Base-by-base conservation (phyloP, 2,113 vertebrate species). In the Varanus salvator region DNA sequence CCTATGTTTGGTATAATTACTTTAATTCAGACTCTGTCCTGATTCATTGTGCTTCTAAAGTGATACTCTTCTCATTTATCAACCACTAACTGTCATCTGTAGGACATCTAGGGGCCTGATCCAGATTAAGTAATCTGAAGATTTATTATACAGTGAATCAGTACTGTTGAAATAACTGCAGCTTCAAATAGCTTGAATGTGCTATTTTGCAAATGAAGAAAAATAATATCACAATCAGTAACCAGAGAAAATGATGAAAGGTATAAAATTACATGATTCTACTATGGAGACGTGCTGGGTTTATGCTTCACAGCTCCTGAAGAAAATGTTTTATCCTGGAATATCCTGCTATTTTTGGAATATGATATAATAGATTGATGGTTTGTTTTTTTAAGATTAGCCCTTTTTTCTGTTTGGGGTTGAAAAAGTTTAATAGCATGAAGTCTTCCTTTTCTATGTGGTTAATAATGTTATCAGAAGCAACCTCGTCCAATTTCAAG, bases 211-310 rank as follows among this genome's bases (percentile, higher is more conserved):
- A 11, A 38, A 14, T 19, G 91, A 90, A 88, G 87, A 64, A 74
- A 15, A 91, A 72, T 86, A 89, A 84, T 89, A 75, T 71, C 89
- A 81, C 4, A 0, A 0, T 85, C 23, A 87, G 0, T 0, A 76
- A 91, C 68, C 21, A 88, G 74, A 91, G 87, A 84, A 87, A 85
- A 4, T 69, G 25, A 66, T 90, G 89, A 85, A 87, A 93, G 85
- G 9, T 0, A 25, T 17, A 3, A 50, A 84, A 84, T 52, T 6
- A 0, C 34, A 52, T 92, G 48, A 6, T 38, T 50, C 38, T 76
- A 84, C 11, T 69, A 54, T 80, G 88, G 14, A 48, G 0, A 44
- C 0, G 6, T 91, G 1, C 27, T 93, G 86, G 87, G 80, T 86
- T 66, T 82, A 80, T 86, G n/a, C n/a, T 76, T 87, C 85, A 8